Evolutionary conservation across 2,888 invertebrate genomes (phyloP), one percentile per base, ranked within the genome.

Genomic region (Erebia palarica): DNA sequence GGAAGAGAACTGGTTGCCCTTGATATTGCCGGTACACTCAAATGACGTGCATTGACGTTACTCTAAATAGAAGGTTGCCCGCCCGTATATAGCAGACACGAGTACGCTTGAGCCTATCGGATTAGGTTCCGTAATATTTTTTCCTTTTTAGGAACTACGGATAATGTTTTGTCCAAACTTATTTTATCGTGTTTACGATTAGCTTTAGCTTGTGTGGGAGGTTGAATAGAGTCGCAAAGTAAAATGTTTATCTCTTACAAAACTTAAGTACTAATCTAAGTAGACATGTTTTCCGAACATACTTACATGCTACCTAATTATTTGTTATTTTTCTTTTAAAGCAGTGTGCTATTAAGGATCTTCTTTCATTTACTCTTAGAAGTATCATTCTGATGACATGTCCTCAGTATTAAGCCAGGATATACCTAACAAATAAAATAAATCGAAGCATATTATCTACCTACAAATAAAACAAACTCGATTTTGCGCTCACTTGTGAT

Each of bases 1-100:
- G 91, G 91, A 92, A 92, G 84, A 83, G 79, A 84, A 91, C 82
- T 80, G 81, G 91, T 76, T 82, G 91, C 91, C 91, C 91, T 92
- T 91, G 91, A 47, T 84, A 67, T 70, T 65, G 72, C 75, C 76
- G 76, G 76, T 78, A 77, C 74, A 77, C 74, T 78, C 78, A 78
- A 77, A 78, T 76, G 70, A 83, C 66, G 83, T 83, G 78, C 75
- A 70, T 74, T 75, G 77, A 75, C 76, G 76, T 69, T 67, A 72
- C 78, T 76, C 74, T 67, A 82, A 83, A 82, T 78, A 85, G 86
- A 84, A 85, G 78, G 77, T 80, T 77, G 79, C 21, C 65, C 57
- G 65, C 49, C 66, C 69, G 65, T 72, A 66, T 70, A 74, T 65
- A 68, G 72, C 27, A 70, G 69, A 60, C 69, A 72, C 66, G 58